phyloP scores from a whole-genome alignment of 2,888 invertebrate genomes.

The Limenitis camilla region DNA sequence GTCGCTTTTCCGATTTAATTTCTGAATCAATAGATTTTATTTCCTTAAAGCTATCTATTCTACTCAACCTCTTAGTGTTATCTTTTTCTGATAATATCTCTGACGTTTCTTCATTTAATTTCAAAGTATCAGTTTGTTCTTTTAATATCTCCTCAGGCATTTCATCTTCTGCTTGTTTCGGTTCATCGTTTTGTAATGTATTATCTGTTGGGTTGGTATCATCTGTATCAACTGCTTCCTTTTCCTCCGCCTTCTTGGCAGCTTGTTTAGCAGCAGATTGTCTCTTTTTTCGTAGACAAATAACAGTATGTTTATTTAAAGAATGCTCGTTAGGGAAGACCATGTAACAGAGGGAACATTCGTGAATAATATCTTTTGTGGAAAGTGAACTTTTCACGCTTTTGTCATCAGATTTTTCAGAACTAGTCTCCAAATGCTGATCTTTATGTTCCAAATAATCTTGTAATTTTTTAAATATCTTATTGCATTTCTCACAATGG shows the following conservation, averaged over 20 bases:
- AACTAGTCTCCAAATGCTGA: constrained; percentile 56
- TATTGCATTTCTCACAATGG: constrained; percentile 62
- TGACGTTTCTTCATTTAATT: not conserved
- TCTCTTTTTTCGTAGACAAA: constrained; percentile 61
- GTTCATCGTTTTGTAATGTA: constrained; percentile 23
- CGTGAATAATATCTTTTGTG: constrained; percentile 68
- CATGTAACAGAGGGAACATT: constrained; percentile 70
- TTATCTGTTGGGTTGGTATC: constrained; percentile 23
- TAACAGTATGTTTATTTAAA: constrained; percentile 56
- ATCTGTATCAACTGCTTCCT: constrained; percentile 19
- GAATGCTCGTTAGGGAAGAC: constrained; percentile 71
- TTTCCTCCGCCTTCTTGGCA: constrained; percentile 30
- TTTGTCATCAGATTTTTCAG: constrained; percentile 64
- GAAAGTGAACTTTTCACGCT: constrained; percentile 59
- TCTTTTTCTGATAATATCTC: not conserved
- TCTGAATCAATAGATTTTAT: not conserved
- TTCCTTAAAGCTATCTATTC: not conserved
- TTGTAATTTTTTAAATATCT: constrained; percentile 61
- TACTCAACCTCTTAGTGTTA: not conserved
- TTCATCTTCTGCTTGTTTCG: constrained; percentile 32
- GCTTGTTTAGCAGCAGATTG: constrained; percentile 42
- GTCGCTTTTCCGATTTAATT: constrained; percentile 8
- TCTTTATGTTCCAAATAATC: constrained; percentile 67
- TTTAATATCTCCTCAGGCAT: constrained; percentile 3
- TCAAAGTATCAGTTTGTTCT: constrained; percentile 1